Conservation (phyloP, 2,888 invertebrate genomes). For the Julus scandinavius region DNA sequence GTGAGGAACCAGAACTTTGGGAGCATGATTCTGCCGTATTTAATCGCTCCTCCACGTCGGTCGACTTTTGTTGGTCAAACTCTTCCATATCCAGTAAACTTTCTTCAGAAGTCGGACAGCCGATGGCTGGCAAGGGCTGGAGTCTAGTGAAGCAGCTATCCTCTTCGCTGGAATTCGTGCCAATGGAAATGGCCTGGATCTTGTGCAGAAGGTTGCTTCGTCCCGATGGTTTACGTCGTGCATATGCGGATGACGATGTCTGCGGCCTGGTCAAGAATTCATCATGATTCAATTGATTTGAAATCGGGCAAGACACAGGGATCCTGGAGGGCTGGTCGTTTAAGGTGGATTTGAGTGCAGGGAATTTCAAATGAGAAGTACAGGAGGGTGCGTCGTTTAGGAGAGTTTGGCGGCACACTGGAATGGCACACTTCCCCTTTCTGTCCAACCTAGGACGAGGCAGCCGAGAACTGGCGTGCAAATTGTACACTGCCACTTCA, state of each 20-base stretch:
- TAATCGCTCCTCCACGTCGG: neutral
- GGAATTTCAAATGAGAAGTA: neutral
- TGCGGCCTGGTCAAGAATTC: neutral
- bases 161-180: neutral
- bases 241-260: neutral
- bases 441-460: constrained; percentile 10
- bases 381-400: neutral
- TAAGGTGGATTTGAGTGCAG: neutral
- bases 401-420: neutral
- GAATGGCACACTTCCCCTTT: neutral
- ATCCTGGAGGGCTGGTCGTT: neutral
- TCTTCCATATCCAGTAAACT: neutral
- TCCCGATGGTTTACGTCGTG: neutral
- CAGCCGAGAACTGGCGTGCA: neutral
- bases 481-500: neutral
- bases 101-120: neutral
- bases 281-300: neutral
- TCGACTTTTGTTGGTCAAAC: neutral
- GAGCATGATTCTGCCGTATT: neutral
- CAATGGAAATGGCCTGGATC: constrained; percentile 4
- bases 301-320: neutral
- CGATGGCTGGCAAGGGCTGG: constrained; percentile 49
- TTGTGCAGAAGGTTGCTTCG: constrained; percentile 16
- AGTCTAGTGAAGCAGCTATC: constrained; percentile 37
- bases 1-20: neutral